A percentile compares a stretch with the other conserved stretches of the same genome.
Evolutionary conservation across 2,888 invertebrate species (phyloP).

Genomic region (Acrocera orbiculus): DNA sequence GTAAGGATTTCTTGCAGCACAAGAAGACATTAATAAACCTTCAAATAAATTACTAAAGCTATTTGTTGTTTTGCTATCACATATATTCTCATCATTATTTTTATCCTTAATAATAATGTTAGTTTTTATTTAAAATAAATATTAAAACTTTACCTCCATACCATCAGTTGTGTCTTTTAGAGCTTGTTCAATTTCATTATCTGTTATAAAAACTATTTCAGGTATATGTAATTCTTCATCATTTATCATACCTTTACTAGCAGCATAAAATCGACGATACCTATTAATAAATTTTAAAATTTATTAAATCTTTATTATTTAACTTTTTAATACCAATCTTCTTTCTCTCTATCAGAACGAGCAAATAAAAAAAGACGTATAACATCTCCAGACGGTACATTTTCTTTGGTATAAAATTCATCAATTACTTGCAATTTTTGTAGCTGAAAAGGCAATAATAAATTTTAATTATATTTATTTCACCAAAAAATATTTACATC

Average conservation of each 20-base stretch:
- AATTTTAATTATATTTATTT: background rate
- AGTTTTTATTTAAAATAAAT: too few species aligned
- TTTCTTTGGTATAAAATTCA: constrained; percentile 2
- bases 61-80: constrained; percentile 1
- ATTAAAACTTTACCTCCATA: background rate
- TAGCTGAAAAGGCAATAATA: constrained; percentile 15
- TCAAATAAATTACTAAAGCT: constrained; percentile 14
- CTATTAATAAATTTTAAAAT: constrained; percentile 8
- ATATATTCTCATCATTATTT: constrained; percentile 2
- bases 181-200: constrained; percentile 21
- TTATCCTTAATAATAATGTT: constrained; percentile 6
- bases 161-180: constrained; percentile 1
- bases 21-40: constrained; percentile 24
- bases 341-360: constrained; percentile 28
- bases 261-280: constrained; percentile 26
- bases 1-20: constrained; percentile 23
- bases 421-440: constrained; percentile 19
- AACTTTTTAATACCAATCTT: constrained; percentile 21
- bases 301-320: background rate
- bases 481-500: constrained; percentile 18
- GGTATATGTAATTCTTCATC: constrained; percentile 26
- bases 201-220: constrained; percentile 22
- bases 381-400: constrained; percentile 29
- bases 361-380: constrained; percentile 25
- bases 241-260: constrained; percentile 22